Percentiles rank a stretch among this genome's conserved stretches.
Conservation (phyloP, 2,888 invertebrate species). For the Watsonalla binaria region DNA sequence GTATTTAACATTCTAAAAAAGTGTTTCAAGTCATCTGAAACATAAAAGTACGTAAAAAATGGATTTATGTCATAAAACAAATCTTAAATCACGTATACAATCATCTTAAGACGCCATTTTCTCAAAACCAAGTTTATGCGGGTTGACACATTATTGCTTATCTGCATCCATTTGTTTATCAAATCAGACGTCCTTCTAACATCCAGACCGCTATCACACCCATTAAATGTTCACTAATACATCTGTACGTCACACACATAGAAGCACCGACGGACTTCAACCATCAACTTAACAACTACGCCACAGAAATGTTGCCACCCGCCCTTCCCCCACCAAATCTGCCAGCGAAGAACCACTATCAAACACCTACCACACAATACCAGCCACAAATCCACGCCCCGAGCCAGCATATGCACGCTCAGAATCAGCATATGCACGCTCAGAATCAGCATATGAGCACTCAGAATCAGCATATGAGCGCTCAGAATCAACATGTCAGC, state of each 20-base stretch:
- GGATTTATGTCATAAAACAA: no score
- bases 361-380: conserved; percentile 41
- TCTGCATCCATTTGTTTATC: no score
- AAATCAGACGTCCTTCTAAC: neutral
- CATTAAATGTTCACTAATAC: conserved; percentile 37
- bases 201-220: conserved; percentile 19
- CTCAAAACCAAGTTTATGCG: no score
- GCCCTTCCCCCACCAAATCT: conserved; percentile 47
- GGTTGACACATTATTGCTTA: no score
- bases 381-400: conserved; percentile 21
- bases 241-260: conserved; percentile 33
- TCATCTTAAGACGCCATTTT: no score
- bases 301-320: conserved; percentile 64
- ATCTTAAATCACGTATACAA: no score
- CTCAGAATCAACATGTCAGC: conserved; percentile 5
- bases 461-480: conserved; percentile 19
- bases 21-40: no score
- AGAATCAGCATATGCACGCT: conserved; percentile 1
- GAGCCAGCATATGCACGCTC: no score
- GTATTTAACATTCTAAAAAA: no score
- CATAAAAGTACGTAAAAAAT: no score
- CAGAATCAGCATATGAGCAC: conserved; percentile 15
- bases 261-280: conserved; percentile 67
- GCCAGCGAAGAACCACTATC: conserved; percentile 65
- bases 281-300: conserved; percentile 72